Evolutionary conservation across 2,797 vertebrate species (phyloP), one percentile per base, ranked within the genome.

Genomic region (Pampus argenteus): DNA sequence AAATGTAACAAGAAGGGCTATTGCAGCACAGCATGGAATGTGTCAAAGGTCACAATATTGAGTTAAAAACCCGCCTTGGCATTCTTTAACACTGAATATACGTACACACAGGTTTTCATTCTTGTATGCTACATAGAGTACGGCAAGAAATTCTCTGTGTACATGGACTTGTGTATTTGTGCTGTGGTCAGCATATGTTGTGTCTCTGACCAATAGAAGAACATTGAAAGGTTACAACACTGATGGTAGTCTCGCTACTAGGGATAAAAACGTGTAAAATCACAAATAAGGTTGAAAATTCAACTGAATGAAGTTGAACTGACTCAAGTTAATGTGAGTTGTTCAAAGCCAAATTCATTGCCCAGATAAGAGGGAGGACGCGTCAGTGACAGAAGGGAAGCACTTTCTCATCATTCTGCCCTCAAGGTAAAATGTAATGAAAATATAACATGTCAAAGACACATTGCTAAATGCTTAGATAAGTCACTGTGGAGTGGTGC

Each of bases 21-120:
- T 62, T 25, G 34, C 71, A 55, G 70, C 82, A 5, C 62, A 58
- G 75, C 80, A 74, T 76, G 58, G 31, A 71, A 59, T 47, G 23
- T 78, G 84, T 81, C 83, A 89, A 72, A 83, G 81, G 81, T 84
- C 80, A 78, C 63, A n/a, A 42, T 83, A 73, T 65, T 80, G 57
- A 44, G 74, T 71, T 82, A 74, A 78, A 79, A 81, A 67, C 60
- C 48, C 69, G 50, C 64, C 23, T 28, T 48, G 29, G 57, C 20
- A 66, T 54, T 74, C 76, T 44, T 44, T 58, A 62, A 69, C 55
- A 36, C 23, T 60, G 26, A 45, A 51, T 44, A 47, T 52, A 40
- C 17, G 5, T 34, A 44, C 62, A 52, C 17, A 29, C 6, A 31
- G 52, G 10, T 40, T 61, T 73, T 68, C 29, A 34, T 28, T 63